Base-by-base conservation (phyloP, 2,888 invertebrate species). In the Pristionchus fissidentatus region DNA sequence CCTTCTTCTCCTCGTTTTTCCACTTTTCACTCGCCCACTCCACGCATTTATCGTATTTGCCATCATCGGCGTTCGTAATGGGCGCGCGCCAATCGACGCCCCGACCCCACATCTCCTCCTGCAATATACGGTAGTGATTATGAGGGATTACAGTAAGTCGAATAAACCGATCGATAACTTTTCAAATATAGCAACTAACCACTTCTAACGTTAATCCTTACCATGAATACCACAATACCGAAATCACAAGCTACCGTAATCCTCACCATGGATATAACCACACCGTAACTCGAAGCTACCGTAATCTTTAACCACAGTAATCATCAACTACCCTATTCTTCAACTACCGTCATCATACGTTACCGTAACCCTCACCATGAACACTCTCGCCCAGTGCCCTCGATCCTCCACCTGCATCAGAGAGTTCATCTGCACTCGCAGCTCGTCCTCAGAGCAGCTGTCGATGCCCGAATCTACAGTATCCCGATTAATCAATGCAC, bases 381-480 rank as follows among this genome's bases (percentile, higher is more conserved):
- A 66, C 19, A 38, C n/a, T 8, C 13, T 38, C 15, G 66, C 38
- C 66, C 66, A 66, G 66, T 66, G 38, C 66, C 38, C 35, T 38
- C 38, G 66, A 66, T 66, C 38, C 22, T 32, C 32, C 15, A 13
- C 32, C 10, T 29, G 0, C 32, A 19, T 26, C 29, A 60, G 29
- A 8, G 60, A 60, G 29, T 3, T 8, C 60, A 5, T 3, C 60
- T 60, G 32, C 60, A 32, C 32, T 35, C 35, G 29, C 38, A 38
- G 66, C 66, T 26, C 26, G 22, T 66, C 66, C n/a, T 32, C 38
- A n/a, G 15, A 29, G 38, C 15, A 5, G 19, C 66, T n/a, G 8
- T 66, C 66, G 66, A 66, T n/a, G 38, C 66, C 66, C 3, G 66
- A 66, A 22, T 66, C 66, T 35, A n/a, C n/a, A n/a, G n/a, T n/a